Conservation (phyloP, 2,797 vertebrate species). For the Pantherophis alleghaniensis region DNA sequence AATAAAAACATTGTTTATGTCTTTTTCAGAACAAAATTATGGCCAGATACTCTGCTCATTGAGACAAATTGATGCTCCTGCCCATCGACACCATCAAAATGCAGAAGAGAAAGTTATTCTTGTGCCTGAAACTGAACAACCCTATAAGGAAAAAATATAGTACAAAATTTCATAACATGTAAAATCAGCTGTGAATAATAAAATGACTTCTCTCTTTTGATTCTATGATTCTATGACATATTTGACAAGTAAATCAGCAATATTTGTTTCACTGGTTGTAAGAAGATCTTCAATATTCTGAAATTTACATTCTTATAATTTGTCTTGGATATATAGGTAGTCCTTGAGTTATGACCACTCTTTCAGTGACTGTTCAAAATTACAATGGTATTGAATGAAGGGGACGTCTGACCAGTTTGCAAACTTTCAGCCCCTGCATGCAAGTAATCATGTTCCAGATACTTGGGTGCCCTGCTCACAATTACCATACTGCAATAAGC, state of each 20-base stretch:
- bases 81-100: not conserved
- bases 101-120: not conserved
- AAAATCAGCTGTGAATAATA: not conserved
- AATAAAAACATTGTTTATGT: not conserved
- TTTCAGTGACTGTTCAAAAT: not conserved
- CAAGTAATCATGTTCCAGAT: not conserved
- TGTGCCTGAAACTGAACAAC: not conserved
- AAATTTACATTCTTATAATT: not conserved
- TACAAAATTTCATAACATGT: not conserved
- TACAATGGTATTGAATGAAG: not conserved
- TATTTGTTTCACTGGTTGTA: not conserved
- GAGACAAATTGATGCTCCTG: not conserved
- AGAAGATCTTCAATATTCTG: not conserved
- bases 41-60: not conserved
- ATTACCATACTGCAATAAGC: not conserved
- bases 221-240: not conserved
- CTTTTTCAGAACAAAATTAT: not conserved
- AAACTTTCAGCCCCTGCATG: not conserved
- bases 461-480: not conserved
- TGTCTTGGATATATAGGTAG: not conserved
- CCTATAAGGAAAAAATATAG: not conserved
- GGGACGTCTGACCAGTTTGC: not conserved
- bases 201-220: not conserved
- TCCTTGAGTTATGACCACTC: not conserved
- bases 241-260: not conserved